phyloP scores from a whole-genome alignment of 2,113 vertebrate genomes.

The Haplochromis vanheusdeni region DNA sequence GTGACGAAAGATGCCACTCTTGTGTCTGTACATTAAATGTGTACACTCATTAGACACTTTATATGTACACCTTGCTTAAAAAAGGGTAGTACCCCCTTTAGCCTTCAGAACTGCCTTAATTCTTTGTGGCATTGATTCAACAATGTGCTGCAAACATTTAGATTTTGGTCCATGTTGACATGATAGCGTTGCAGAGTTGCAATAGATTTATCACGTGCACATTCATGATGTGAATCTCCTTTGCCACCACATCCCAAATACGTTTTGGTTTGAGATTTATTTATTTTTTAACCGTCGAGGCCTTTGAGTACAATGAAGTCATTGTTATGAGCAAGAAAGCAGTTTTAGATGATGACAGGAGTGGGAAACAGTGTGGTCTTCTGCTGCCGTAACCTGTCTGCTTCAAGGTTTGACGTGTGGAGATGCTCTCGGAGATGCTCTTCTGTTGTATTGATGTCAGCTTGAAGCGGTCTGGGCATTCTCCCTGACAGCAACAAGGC shows the following conservation, averaged over 20 bases:
- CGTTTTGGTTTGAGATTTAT: not conserved
- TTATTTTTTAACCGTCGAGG: not conserved
- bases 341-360: not conserved
- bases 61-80: not conserved
- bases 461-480: not conserved
- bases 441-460: not conserved
- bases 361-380: not conserved
- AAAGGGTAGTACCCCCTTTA: not conserved
- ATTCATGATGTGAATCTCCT: not conserved
- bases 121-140: not conserved
- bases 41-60: not conserved
- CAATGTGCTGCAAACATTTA: not conserved
- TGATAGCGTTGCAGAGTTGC: not conserved
- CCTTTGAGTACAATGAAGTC: not conserved
- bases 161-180: not conserved
- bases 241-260: not conserved
- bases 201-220: not conserved
- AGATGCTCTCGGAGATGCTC: not conserved
- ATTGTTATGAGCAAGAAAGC: not conserved
- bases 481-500: not conserved
- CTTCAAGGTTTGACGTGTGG: not conserved
- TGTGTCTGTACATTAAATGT: not conserved
- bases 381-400: not conserved
- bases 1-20: not conserved
- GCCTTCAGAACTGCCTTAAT: not conserved